Base-by-base conservation (phyloP, 2,888 invertebrate species). In the Hanleya hanleyi region DNA sequence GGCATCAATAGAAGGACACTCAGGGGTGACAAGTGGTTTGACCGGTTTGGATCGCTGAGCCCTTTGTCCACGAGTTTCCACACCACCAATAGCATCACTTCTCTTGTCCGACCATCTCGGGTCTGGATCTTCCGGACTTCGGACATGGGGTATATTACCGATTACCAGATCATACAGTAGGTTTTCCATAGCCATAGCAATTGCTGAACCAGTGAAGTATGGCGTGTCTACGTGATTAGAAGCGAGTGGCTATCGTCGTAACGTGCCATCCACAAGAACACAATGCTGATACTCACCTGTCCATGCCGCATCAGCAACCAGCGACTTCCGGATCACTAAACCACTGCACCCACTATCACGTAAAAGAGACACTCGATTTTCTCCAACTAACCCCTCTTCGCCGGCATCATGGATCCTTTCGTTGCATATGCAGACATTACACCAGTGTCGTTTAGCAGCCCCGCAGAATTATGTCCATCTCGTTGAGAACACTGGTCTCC, bases 271-370 rank as follows among this genome's bases (percentile, higher is more conserved):
- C 18, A 62, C 49, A 36, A 76, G 32, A 37, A 69, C 33, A 69
- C 76, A 76, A 32, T 26, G 5, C 47, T 74, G 70, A 2, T 36
- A 35, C 29, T 65, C 49, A 18, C 67, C 76, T 26, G 73, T 76
- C 15, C 66, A 65, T 32, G 64, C 61, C 2, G 64, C 65, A 38
- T 57, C 35, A 1, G 22, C 36, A 35, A 75, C 71, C 6, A 74
- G 33, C 9, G 51, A 49, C 22, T 50, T 67, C 50, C 64, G 70
- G 5, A 76, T 64, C 3, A 74, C 71, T 7, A 67, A 73, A 26
- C 74, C 74, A 68, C 68, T 74, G 69, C 71, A 76, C 0, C 71
- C 74, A 49, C 69, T 74, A 57, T 76, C 76, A 38, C 71, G 12
- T 49, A 74, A 65, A 5, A 73, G 38, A 35, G 61, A 68, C 36